These are phyloP conservation scores for Sycophila texana DNA, from an alignment of 2,888 invertebrate genomes.

Conservation along the genomic window DNA sequence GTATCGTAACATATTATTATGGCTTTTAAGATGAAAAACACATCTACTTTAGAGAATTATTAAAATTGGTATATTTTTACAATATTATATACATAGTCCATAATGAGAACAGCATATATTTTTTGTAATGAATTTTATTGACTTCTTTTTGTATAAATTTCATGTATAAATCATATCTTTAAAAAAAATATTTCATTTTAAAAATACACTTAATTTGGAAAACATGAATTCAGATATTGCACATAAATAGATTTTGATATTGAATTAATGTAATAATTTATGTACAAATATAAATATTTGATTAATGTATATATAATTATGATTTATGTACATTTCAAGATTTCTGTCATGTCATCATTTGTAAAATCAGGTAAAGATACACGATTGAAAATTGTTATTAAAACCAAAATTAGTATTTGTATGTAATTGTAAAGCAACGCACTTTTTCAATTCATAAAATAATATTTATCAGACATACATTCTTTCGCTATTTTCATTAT, in stretches of 20 bases:
- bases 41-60: conserved; percentile 45
- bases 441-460: not conserved
- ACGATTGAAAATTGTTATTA: not conserved
- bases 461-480: not conserved
- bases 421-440: not conserved
- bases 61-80: conserved; percentile 53
- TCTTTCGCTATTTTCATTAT: conserved; percentile 18
- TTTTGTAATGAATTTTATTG: conserved; percentile 50
- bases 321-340: conserved; percentile 36
- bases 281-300: conserved; percentile 50
- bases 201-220: conserved; percentile 44
- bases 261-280: conserved; percentile 53
- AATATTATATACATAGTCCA: conserved; percentile 49
- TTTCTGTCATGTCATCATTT: conserved; percentile 10
- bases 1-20: no score
- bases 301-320: conserved; percentile 41
- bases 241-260: conserved; percentile 42
- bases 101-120: conserved; percentile 46
- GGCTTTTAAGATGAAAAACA: conserved; percentile 49
- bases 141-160: conserved; percentile 48
- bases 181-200: conserved; percentile 31
- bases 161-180: conserved; percentile 47
- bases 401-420: conserved; percentile 14
- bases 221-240: conserved; percentile 30
- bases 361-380: not conserved